Evolutionary conservation across 2,888 invertebrate genomes (phyloP).

Genomic region (Oxycera nigricornis): DNA sequence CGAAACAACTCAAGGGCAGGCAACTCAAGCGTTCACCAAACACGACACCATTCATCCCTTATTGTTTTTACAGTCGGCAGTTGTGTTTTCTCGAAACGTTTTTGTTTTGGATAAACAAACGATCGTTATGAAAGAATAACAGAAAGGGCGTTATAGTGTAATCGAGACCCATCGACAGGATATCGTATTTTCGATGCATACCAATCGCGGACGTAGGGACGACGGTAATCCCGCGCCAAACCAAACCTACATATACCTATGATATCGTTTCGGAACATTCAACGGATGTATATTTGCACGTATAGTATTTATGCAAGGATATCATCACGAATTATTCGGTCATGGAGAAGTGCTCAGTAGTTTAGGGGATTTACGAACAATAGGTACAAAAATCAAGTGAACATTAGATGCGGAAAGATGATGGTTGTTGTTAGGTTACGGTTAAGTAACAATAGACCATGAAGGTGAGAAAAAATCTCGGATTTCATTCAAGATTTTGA

Average conservation of each 20-base stretch:
- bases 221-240: neutral
- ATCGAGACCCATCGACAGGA: conserved; percentile 43
- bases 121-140: conserved; percentile 40
- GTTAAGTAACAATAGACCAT: neutral
- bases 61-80: conserved; percentile 34
- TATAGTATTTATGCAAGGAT: neutral
- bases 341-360: neutral
- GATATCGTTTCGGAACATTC: too few relatives aligned
- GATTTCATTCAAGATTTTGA: neutral
- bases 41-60: too few relatives aligned
- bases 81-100: conserved; percentile 25
- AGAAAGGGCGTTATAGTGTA: conserved; percentile 43
- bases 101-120: conserved; percentile 40
- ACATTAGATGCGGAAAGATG: conserved; percentile 14
- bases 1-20: too few relatives aligned
- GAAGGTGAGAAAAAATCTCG: conserved; percentile 30
- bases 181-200: conserved; percentile 27
- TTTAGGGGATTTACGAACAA: neutral
- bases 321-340: neutral
- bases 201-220: neutral
- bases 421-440: conserved; percentile 7
- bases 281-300: too few relatives aligned
- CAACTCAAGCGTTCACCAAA: too few relatives aligned
- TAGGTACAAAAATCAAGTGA: neutral
- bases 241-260: too few relatives aligned